Evolutionary conservation across 2,888 invertebrate genomes (phyloP).

Genomic region (Cephus spinipes): DNA sequence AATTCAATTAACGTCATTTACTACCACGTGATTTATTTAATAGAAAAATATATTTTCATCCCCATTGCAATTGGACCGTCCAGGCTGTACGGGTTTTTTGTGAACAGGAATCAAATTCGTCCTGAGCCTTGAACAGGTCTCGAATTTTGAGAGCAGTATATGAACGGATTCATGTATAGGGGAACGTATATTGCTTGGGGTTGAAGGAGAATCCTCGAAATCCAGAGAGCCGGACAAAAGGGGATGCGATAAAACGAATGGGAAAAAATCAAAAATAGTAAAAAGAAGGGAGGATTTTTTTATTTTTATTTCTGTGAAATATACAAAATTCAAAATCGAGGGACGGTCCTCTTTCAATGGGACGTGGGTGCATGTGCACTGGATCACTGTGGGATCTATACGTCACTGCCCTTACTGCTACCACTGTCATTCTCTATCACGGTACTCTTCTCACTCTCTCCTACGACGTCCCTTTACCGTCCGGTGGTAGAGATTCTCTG

Average conservation of each 20-base stretch:
- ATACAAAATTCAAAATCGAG: neutral
- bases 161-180: neutral
- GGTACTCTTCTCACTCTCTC: neutral
- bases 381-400: neutral
- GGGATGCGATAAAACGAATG: neutral
- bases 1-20: neutral
- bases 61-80: neutral
- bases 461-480: neutral
- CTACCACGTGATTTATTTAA: neutral
- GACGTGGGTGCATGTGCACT: neutral
- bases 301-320: too few species aligned
- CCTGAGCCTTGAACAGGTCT: neutral
- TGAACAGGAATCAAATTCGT: neutral
- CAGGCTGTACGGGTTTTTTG: fast-evolving
- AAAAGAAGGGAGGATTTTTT: too few species aligned
- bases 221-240: neutral
- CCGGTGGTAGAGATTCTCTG: neutral
- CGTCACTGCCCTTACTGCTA: neutral
- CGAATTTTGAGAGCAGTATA: neutral
- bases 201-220: too few species aligned
- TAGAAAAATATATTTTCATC: neutral
- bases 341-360: neutral
- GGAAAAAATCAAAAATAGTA: neutral
- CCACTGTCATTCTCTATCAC: neutral
- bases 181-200: neutral